Percentiles rank a stretch among this genome's conserved stretches.
These are phyloP conservation scores for Pinctada fucata DNA, from an alignment of 2,888 invertebrate genomes.

Conservation along the genomic window DNA sequence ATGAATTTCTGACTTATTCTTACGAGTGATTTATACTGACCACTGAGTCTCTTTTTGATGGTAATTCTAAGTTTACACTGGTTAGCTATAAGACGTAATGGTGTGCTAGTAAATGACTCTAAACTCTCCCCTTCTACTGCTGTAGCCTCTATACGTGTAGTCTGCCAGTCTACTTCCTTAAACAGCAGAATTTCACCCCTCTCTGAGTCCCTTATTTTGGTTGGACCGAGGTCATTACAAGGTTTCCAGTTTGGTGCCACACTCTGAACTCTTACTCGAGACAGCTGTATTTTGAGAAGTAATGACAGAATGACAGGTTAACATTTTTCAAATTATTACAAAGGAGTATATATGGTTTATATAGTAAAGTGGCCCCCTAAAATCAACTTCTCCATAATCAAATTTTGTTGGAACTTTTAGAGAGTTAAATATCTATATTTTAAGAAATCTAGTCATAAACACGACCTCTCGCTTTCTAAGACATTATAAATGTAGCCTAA, in stretches of 20 bases:
- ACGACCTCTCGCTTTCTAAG: no score
- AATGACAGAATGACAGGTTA: neutral
- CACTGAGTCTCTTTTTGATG: conserved; percentile 93
- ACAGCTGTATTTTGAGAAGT: conserved; percentile 82
- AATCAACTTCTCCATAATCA: no score
- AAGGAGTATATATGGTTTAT: no score
- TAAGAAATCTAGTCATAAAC: no score
- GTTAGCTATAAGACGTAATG: conserved; percentile 93
- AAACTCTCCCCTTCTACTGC: conserved; percentile 79
- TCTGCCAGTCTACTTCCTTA: conserved; percentile 96
- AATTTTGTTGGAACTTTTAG: no score
- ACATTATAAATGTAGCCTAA: no score
- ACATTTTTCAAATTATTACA: neutral
- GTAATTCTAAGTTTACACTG: conserved; percentile 96
- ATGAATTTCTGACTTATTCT: no score
- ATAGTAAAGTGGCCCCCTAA: no score
- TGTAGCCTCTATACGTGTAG: conserved; percentile 96
- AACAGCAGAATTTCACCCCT: conserved; percentile 95
- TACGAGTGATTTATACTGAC: conserved; percentile 78
- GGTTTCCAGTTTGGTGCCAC: conserved; percentile 93
- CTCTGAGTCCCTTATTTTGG: conserved; percentile 92
- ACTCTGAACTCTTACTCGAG: conserved; percentile 94
- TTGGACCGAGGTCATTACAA: conserved; percentile 89
- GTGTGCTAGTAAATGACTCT: conserved; percentile 80
- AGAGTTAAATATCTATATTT: no score